Conservation (phyloP, 2,113 vertebrate species). For the Phoenicopterus ruber region DNA sequence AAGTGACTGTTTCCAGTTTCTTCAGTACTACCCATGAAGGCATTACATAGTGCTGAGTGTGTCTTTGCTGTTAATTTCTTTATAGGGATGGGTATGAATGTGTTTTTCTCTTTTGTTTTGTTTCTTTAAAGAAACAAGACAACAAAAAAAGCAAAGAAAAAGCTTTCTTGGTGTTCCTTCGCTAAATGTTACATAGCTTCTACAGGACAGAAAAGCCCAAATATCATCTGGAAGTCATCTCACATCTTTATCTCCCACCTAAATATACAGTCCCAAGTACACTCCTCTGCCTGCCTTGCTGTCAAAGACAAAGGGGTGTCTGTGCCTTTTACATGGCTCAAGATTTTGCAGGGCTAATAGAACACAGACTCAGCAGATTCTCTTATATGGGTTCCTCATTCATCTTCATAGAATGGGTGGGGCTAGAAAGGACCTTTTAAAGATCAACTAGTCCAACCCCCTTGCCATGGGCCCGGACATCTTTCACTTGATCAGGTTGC, state of each 20-base stretch:
- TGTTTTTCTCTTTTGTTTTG: neutral
- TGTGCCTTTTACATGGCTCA: neutral
- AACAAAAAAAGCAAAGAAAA: neutral
- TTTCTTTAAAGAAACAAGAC: neutral
- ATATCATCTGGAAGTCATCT: neutral
- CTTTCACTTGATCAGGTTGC: neutral
- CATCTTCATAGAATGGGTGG: neutral
- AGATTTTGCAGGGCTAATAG: neutral
- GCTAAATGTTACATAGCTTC: neutral
- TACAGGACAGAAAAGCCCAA: neutral
- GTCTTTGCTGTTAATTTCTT: neutral
- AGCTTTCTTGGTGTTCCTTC: neutral
- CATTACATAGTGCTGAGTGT: neutral
- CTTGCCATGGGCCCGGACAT: neutral
- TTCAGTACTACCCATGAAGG: neutral
- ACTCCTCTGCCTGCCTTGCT: neutral
- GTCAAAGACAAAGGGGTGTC: neutral
- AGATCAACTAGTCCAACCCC: neutral
- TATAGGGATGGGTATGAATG: neutral
- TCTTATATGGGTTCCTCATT: neutral
- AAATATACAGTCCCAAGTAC: neutral
- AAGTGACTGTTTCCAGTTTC: slow-evolving; percentile 48
- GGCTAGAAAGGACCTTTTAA: neutral
- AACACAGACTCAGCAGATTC: neutral
- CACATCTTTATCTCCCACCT: neutral